Evolutionary conservation across 2,888 invertebrate genomes (phyloP).

Genomic region (Chromoteleia sp.): DNA sequence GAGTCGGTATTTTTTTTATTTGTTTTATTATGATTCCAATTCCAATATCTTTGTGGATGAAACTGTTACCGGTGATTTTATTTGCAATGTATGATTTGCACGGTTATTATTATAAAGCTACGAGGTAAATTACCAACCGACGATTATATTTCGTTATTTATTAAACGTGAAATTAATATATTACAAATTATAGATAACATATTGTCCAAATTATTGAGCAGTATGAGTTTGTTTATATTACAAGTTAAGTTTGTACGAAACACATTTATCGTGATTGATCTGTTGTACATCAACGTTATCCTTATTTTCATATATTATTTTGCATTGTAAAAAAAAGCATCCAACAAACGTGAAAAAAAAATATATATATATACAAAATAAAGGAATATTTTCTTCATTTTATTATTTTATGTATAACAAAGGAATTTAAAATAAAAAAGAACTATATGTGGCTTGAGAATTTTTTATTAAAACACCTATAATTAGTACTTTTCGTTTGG

Average conservation of each 20-base stretch:
- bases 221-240: slow-evolving; percentile 21
- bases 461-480: slow-evolving; percentile 51
- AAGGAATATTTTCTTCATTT: slow-evolving; percentile 49
- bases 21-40: too few species aligned
- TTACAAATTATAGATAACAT: too few species aligned
- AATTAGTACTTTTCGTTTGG: slow-evolving; percentile 19
- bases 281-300: slow-evolving; percentile 25
- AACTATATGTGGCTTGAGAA: slow-evolving; percentile 37
- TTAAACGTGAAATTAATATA: too few species aligned
- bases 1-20: too few species aligned
- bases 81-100: too few species aligned
- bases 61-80: too few species aligned
- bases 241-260: slow-evolving; percentile 37
- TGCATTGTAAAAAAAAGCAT: slow-evolving; percentile 20
- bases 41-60: too few species aligned
- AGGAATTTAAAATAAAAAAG: slow-evolving; percentile 42
- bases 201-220: slow-evolving; percentile 13
- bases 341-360: not conserved
- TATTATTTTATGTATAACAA: slow-evolving; percentile 55
- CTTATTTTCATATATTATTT: slow-evolving; percentile 38
- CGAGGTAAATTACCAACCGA: too few species aligned
- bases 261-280: not conserved
- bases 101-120: too few species aligned
- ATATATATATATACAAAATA: slow-evolving; percentile 6
- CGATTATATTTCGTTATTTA: slow-evolving; percentile 1